Evolutionary conservation across 2,888 invertebrate genomes (phyloP), one percentile per base, ranked within the genome.

Genomic region (Torymus tubicola): DNA sequence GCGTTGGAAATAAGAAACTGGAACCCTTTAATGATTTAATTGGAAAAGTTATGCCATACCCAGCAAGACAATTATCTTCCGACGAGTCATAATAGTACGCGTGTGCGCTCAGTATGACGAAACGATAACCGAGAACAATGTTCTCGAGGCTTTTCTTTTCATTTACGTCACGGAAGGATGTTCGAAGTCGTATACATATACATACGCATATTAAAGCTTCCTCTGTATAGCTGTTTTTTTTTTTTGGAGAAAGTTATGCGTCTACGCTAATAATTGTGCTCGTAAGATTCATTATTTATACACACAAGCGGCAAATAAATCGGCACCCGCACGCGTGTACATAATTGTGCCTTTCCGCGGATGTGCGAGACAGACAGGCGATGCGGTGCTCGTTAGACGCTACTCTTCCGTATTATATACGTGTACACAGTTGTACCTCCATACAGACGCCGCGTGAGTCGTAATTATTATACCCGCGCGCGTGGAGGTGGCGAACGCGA

Each of bases 331-430:
- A 10, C 42, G n/a, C 61, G 14, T 63, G 24, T 8, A 53, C 21
- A 64, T 76, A 76, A 69, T 69, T 76, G 61, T 55, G 5, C n/a
- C 75, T 68, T 68, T 61, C 61, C 68, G 60, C 68, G 74, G 10
- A 8, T 42, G 31, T 31, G 18, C 13, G 58, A 53, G 57, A 69
- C 60, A 70, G 60, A 55, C 14, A 14, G 31, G 31, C 58, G 58
- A 65, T 67, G 75, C 42, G 74, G 31, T 68, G 61, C 75, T 76
- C 75, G 75, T 68, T 68, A 53, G 52, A 42, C 5, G 42, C 42
- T 31, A 8, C 42, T 42, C 42, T 42, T 42, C 42, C 42, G 42
- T 42, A 42, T 8, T 21, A 21, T 21, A 21, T 21, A 21, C 2
- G 2, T 21, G 21, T 21, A 21, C 2, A 21, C 21, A 21, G 21